Base-by-base conservation (phyloP, 2,113 vertebrate species). In the Atlantisia rogersi region DNA sequence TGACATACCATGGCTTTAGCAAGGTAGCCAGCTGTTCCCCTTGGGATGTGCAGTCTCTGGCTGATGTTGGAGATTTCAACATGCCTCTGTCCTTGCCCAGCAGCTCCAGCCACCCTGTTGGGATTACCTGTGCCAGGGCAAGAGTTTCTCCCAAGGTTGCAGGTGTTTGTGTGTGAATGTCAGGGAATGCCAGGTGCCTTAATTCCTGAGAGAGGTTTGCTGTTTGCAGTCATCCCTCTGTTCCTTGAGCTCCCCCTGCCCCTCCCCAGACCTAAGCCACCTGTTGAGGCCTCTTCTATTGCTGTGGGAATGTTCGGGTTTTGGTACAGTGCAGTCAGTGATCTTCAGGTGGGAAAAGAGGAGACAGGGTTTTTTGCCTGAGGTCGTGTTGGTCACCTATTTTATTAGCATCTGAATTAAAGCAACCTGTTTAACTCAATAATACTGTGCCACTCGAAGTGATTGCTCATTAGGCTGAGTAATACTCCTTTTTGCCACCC, bases 141-240 rank as follows among this genome's bases (percentile, higher is more conserved):
- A 77, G 59, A 48, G 9, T 6, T 73, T 28, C 64, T 80, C n/a
- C 18, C 7, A 9, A 8, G 14, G 35, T 1, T 46, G 32, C 44
- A 3, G 2, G 25, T 44, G 68, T 60, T 37, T 1, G 2, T 22
- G 20, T 60, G 15, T 12, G 63, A 64, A 19, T 5, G 25, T 12
- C 35, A n/a, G 17, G 21, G 31, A 82, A 28, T 2, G 11, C 6
- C 31, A 50, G 31, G 29, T 5, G 1, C 35, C 73, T 53, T 62
- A 15, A 0, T 14, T 77, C 32, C 50, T 10, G 22, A 12, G 26
- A 42, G 14, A 11, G 0, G 1, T 65, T 42, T 69, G 28, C 25
- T 53, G 35, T 13, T 52, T 37, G 7, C 28, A 31, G 53, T 5
- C 42, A 26, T 46, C 28, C 9, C 20, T 25, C 46, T 9, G 2